Evolutionary conservation across 2,888 invertebrate species (phyloP).

Genomic region (Diadegma fenestrale): DNA sequence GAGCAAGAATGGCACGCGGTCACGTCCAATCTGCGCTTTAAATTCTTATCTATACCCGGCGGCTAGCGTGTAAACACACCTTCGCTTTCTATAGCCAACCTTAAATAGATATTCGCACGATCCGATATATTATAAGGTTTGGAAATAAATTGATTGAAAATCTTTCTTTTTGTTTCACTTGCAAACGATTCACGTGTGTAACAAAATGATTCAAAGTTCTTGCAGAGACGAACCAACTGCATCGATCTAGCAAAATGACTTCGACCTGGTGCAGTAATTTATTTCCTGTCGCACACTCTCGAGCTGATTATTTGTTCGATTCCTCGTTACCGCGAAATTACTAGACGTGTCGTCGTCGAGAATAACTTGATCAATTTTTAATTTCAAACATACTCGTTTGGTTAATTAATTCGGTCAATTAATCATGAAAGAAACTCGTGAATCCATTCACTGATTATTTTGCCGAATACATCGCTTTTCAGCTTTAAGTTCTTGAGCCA

Average conservation of each 20-base stretch:
- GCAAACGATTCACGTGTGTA: no score
- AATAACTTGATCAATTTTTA: neutral
- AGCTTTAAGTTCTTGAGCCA: no score
- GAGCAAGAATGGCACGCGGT: neutral
- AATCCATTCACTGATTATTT: neutral
- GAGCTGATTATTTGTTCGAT: no score
- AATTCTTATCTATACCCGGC: neutral
- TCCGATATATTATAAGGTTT: neutral
- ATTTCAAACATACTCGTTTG: neutral
- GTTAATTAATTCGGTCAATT: neutral
- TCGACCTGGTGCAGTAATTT: no score
- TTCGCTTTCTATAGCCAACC: neutral
- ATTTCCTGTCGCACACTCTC: no score
- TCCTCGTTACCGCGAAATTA: no score
- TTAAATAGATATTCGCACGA: neutral
- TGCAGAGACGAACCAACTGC: no score
- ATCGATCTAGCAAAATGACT: no score
- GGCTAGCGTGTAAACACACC: neutral
- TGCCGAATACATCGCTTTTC: neutral
- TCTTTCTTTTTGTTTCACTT: no score
- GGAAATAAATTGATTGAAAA: neutral
- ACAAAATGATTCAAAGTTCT: no score
- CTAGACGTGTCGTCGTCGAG: no score
- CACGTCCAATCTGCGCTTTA: slow-evolving; percentile 9
- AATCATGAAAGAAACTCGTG: neutral